Conservation (phyloP, 2,797 vertebrate species). For the Myiotriccus ornatus region DNA sequence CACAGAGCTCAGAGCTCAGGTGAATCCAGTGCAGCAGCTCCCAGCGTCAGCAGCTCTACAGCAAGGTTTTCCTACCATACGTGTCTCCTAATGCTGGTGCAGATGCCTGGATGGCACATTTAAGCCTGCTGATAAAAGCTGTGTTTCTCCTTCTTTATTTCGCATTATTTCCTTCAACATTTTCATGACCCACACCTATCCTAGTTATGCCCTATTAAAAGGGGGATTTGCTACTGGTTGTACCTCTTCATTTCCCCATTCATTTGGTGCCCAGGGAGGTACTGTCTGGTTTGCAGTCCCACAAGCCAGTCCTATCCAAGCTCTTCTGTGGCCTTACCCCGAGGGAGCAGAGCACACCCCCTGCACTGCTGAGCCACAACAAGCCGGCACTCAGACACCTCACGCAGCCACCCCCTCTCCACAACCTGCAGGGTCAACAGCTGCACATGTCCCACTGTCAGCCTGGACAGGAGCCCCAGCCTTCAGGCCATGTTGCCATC, state of each 20-base stretch:
- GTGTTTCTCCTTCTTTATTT: neutral
- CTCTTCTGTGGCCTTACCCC: neutral
- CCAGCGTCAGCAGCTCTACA: neutral
- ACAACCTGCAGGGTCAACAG: neutral
- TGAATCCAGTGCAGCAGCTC: neutral
- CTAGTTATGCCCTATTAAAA: neutral
- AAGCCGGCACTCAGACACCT: neutral
- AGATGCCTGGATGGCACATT: neutral
- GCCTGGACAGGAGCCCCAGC: neutral
- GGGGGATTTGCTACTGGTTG: neutral
- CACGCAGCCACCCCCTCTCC: neutral
- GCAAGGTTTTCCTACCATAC: neutral
- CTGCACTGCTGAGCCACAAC: rapidly evolving
- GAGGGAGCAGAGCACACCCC: neutral
- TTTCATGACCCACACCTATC: neutral
- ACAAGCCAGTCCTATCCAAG: neutral
- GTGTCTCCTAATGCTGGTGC: rapidly evolving
- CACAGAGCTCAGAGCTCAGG: neutral
- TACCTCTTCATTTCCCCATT: neutral
- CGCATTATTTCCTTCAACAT: neutral
- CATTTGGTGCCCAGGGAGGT: neutral
- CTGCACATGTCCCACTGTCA: neutral
- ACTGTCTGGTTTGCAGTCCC: neutral
- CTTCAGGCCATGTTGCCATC: rapidly evolving
- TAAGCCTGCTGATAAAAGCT: neutral